Percentiles rank a stretch among this genome's conserved stretches.
Evolutionary conservation across 1,140 invertebrate species (phyloP).

Genomic region (Drosophila suzukii): DNA sequence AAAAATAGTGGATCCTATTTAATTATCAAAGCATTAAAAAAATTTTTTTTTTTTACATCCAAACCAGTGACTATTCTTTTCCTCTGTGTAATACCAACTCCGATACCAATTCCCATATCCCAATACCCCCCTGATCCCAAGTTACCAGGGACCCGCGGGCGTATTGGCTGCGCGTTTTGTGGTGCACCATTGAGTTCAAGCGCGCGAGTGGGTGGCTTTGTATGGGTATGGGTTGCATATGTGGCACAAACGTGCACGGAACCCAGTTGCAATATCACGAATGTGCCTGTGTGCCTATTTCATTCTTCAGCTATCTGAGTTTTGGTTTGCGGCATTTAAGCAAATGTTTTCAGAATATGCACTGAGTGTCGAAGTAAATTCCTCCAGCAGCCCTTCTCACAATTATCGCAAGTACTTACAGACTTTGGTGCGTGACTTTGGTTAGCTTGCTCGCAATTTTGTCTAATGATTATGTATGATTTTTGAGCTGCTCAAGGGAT

Average conservation of each 20-base stretch:
- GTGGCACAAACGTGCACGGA: constrained; percentile 21
- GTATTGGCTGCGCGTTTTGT: constrained; percentile 76
- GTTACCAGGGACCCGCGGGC: constrained; percentile 58
- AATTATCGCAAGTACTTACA: constrained; percentile 56
- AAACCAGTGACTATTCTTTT: background rate
- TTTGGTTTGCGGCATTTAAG: constrained; percentile 82
- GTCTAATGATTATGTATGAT: constrained; percentile 55
- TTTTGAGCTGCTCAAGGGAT: constrained; percentile 4
- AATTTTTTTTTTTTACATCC: too few relatives aligned
- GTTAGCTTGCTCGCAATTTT: constrained; percentile 57
- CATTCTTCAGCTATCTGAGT: constrained; percentile 76
- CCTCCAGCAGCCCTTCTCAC: constrained; percentile 39
- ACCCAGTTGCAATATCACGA: constrained; percentile 33
- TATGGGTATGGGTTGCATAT: background rate
- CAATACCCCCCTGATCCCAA: constrained; percentile 10
- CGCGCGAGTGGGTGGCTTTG: constrained; percentile 6
- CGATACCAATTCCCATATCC: constrained; percentile 48
- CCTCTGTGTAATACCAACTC: background rate
- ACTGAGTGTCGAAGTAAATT: constrained; percentile 40
- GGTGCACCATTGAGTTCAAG: constrained; percentile 52
- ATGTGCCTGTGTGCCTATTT: constrained; percentile 49
- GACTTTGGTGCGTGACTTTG: constrained; percentile 64
- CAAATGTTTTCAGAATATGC: constrained; percentile 80
- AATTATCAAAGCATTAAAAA: too few relatives aligned
- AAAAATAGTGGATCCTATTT: too few relatives aligned